Evolutionary conservation across 2,888 invertebrate species (phyloP).

Genomic region (Eupithecia vulgata): DNA sequence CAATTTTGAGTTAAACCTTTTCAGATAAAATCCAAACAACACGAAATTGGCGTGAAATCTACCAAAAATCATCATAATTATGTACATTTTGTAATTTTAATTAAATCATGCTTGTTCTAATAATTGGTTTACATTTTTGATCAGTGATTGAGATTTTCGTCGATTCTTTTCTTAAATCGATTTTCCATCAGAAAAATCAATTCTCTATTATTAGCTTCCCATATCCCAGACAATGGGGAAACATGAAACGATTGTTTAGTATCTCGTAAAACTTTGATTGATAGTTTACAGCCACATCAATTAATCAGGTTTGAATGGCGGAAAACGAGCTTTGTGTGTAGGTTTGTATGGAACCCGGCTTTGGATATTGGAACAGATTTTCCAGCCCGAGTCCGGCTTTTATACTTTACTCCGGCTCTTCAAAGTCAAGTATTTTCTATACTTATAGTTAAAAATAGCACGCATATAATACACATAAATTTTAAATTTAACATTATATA

Average conservation of each 20-base stretch:
- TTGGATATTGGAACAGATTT: background rate
- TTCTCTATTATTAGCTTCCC: slow-evolving; percentile 56
- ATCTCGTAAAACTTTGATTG: slow-evolving; percentile 79
- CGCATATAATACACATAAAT: too few species aligned
- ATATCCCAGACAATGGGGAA: slow-evolving; percentile 69
- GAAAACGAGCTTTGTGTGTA: slow-evolving; percentile 36
- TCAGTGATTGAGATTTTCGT: background rate
- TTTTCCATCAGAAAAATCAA: background rate
- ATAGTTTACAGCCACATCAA: slow-evolving; percentile 78
- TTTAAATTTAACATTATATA: too few species aligned
- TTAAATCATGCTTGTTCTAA: background rate
- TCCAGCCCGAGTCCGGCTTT: background rate
- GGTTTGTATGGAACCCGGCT: slow-evolving; percentile 12
- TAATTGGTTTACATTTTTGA: background rate
- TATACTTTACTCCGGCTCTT: background rate
- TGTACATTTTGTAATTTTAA: background rate
- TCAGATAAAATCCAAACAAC: too few species aligned
- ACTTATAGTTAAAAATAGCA: background rate
- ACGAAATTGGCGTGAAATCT: too few species aligned
- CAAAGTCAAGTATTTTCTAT: background rate
- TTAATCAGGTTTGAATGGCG: slow-evolving; percentile 67
- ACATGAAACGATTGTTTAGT: slow-evolving; percentile 73
- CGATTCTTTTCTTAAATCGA: background rate
- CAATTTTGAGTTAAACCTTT: too few species aligned
- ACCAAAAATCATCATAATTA: too few species aligned